A percentile compares a stretch with the other conserved stretches of the same genome.
phyloP scores from a whole-genome alignment of 23 tunicate species.

The Aplidium turbinatum region DNA sequence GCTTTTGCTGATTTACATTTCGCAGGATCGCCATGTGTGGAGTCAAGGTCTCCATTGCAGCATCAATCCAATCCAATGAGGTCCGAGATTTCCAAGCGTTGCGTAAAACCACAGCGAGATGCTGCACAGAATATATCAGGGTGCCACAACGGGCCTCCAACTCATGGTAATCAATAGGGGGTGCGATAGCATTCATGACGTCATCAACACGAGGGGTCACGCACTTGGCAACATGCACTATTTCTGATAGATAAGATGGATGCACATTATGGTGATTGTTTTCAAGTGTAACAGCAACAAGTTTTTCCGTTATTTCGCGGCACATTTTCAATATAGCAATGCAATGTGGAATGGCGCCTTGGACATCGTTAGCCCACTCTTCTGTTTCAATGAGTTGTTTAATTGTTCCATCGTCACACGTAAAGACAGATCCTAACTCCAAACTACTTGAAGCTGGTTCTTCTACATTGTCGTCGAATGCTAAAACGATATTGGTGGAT shows the following conservation, averaged over 20 bases:
- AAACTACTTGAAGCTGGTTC: slow-evolving; percentile 23
- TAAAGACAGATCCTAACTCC: slow-evolving; percentile 49
- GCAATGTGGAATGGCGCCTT: slow-evolving; percentile 75
- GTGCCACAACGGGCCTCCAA: slow-evolving; percentile 69
- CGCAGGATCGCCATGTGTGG: slow-evolving; percentile 59
- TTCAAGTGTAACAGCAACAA: slow-evolving; percentile 45
- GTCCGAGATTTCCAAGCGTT: slow-evolving; percentile 43
- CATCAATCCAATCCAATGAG: slow-evolving; percentile 70
- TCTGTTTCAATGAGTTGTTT: slow-evolving; percentile 65
- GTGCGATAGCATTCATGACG: slow-evolving; percentile 55
- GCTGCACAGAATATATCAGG: slow-evolving; percentile 63
- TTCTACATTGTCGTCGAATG: slow-evolving; percentile 29
- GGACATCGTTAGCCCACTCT: slow-evolving; percentile 74
- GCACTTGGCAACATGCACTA: slow-evolving; percentile 52
- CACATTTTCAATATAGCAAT: slow-evolving; percentile 63
- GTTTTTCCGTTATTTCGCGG: slow-evolving; percentile 58
- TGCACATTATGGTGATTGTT: slow-evolving; percentile 42
- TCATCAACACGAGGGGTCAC: slow-evolving; percentile 73
- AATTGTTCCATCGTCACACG: slow-evolving; percentile 62
- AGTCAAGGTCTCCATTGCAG: slow-evolving; percentile 60
- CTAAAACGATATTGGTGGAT: slow-evolving; percentile 17
- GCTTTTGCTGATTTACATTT: slow-evolving; percentile 1
- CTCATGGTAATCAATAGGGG: slow-evolving; percentile 44
- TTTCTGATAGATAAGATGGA: slow-evolving; percentile 51
- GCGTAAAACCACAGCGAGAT: slow-evolving; percentile 51